These are phyloP conservation scores for Coenonympha arcania DNA, from an alignment of 2,888 invertebrate genomes.

Conservation along the genomic window DNA sequence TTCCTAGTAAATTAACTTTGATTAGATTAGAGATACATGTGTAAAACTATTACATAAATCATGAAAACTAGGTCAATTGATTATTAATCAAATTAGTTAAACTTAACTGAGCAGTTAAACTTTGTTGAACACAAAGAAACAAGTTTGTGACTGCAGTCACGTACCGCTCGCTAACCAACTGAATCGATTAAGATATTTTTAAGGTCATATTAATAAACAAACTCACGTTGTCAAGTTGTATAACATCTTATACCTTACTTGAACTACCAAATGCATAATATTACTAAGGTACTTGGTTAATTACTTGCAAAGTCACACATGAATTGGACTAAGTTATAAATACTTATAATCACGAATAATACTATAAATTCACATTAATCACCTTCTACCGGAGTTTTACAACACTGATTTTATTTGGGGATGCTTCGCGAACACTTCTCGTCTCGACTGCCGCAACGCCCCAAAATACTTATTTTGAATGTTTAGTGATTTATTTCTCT, in stretches of 20 bases:
- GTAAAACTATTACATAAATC: slow-evolving; percentile 59
- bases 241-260: slow-evolving; percentile 6
- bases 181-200: slow-evolving; percentile 14
- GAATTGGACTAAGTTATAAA: neutral
- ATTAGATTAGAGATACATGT: neutral
- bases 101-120: no score
- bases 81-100: no score
- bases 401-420: slow-evolving; percentile 30
- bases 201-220: slow-evolving; percentile 13
- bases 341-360: slow-evolving; percentile 8
- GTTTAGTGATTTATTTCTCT: slow-evolving; percentile 32
- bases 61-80: slow-evolving; percentile 52
- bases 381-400: slow-evolving; percentile 45
- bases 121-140: slow-evolving; percentile 9
- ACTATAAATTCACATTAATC: slow-evolving; percentile 29
- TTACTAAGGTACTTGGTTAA: neutral
- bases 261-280: no score
- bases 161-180: slow-evolving; percentile 30
- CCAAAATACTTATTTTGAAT: slow-evolving; percentile 38
- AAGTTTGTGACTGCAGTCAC: slow-evolving; percentile 48
- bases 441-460: slow-evolving; percentile 31
- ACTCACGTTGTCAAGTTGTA: slow-evolving; percentile 7
- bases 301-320: neutral
- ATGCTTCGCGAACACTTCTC: slow-evolving; percentile 28
- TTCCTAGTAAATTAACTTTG: neutral